These are phyloP conservation scores for Sinhomidia bicolor DNA, from an alignment of 2,888 invertebrate species.

Conservation along the genomic window DNA sequence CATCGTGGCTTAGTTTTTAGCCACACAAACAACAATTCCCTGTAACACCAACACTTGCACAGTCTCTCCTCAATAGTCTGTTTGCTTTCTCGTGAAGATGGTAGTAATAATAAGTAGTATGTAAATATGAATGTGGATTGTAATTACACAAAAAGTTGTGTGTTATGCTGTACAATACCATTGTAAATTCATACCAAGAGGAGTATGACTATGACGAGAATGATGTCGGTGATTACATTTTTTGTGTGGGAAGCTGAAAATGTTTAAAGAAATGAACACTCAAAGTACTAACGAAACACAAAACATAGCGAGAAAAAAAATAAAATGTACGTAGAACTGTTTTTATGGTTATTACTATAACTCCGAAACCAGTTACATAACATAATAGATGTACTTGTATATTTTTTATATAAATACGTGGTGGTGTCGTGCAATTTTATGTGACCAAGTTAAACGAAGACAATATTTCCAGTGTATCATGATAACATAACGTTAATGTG, in stretches of 20 bases:
- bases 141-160: neutral
- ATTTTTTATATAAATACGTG: neutral
- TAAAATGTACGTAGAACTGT: neutral
- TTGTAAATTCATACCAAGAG: neutral
- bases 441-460: neutral
- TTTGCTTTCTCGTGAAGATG: neutral
- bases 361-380: neutral
- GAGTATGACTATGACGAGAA: slow-evolving; percentile 19
- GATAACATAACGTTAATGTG: too few species aligned
- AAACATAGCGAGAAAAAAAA: neutral
- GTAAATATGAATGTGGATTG: neutral
- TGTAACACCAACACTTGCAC: neutral
- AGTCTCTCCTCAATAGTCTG: neutral
- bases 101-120: too few species aligned
- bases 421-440: neutral
- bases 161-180: neutral
- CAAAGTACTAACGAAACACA: slow-evolving; percentile 19
- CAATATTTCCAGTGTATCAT: slow-evolving; percentile 74
- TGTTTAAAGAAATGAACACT: slow-evolving; percentile 32
- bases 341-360: neutral
- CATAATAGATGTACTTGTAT: neutral
- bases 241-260: slow-evolving; percentile 54
- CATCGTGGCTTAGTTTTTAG: neutral
- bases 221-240: slow-evolving; percentile 20
- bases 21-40: neutral